These are phyloP conservation scores for Heliocidaris erythrogramma DNA, from an alignment of 35 echinoderm and acorn worm genomes.

Conservation along the genomic window DNA sequence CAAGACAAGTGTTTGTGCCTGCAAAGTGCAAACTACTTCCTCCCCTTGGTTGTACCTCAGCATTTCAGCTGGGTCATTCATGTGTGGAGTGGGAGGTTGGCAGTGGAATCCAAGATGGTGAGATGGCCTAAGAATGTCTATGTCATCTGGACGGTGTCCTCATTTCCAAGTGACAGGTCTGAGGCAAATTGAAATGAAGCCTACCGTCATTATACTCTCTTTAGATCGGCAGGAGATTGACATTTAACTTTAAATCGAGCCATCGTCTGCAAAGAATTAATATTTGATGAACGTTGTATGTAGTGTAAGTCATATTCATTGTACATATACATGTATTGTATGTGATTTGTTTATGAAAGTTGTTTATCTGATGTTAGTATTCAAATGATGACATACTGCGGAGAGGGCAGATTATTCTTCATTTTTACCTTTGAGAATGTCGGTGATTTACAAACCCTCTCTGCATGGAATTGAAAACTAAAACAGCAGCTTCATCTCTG, in stretches of 20 bases:
- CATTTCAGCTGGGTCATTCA: not conserved
- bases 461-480: too few species aligned
- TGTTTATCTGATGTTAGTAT: too few species aligned
- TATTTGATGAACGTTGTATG: not conserved
- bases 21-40: not conserved
- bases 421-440: too few species aligned
- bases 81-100: not conserved
- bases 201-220: not conserved
- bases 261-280: not conserved
- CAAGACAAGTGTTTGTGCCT: not conserved
- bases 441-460: too few species aligned
- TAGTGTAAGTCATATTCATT: not conserved
- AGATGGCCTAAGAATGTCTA: not conserved
- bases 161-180: not conserved
- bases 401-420: too few species aligned
- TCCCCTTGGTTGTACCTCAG: not conserved
- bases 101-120: not conserved
- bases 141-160: constrained; percentile 8
- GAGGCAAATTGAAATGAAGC: too few species aligned
- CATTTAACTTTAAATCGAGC: not conserved
- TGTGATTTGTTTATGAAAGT: too few species aligned
- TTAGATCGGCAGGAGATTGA: not conserved
- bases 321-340: too few species aligned
- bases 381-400: too few species aligned
- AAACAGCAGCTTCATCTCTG: too few species aligned